Conservation (phyloP, 2,113 vertebrate genomes). For the Acinonyx jubatus region DNA sequence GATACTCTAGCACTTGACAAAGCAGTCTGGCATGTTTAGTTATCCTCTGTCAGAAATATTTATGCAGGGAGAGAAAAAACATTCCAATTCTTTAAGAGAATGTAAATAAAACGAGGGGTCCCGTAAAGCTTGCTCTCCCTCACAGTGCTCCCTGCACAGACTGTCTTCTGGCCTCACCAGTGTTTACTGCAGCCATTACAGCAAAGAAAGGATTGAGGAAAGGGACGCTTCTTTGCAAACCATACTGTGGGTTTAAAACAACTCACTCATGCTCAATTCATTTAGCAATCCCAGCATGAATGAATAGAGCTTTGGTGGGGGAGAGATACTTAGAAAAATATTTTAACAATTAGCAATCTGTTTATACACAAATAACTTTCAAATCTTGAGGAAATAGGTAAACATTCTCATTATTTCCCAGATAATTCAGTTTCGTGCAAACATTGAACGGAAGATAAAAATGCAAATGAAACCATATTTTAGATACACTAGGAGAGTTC, state of each 20-base stretch:
- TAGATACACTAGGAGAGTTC: neutral
- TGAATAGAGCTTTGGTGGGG: neutral
- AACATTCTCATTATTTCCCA: neutral
- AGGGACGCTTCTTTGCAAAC: neutral
- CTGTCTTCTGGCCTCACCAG: slow-evolving; percentile 49
- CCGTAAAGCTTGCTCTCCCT: slow-evolving; percentile 47
- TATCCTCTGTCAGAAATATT: slow-evolving; percentile 61
- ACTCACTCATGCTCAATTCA: slow-evolving; percentile 37
- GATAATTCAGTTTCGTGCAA: neutral
- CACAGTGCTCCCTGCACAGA: slow-evolving; percentile 41
- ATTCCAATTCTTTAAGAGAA: slow-evolving; percentile 68
- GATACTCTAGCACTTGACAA: slow-evolving; percentile 25
- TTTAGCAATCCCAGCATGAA: neutral
- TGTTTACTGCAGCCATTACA: slow-evolving; percentile 42
- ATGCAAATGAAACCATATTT: neutral
- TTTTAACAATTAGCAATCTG: neutral
- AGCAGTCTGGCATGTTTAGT: slow-evolving; percentile 20
- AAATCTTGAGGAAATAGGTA: neutral
- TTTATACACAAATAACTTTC: neutral
- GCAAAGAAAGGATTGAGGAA: slow-evolving; percentile 61
- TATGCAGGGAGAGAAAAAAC: slow-evolving; percentile 66
- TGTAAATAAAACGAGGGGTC: slow-evolving; percentile 68
- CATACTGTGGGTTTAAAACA: slow-evolving; percentile 44
- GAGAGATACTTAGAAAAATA: neutral
- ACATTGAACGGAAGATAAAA: neutral